Percentiles rank a stretch among this genome's conserved stretches.
Conservation (phyloP, 35 echinoderm and acorn worm species). For the Lytechinus pictus region DNA sequence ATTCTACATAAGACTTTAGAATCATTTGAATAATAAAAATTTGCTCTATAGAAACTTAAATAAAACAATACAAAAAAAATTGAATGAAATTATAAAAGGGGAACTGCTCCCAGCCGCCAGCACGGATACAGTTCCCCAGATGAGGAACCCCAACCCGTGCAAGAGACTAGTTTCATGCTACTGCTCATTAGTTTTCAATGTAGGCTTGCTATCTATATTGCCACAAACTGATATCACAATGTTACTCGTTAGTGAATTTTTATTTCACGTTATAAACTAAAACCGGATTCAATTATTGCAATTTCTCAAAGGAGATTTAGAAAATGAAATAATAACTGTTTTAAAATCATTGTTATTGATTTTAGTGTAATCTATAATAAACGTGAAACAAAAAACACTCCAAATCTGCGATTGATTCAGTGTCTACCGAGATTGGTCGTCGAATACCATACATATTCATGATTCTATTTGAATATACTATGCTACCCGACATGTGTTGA, state of each 20-base stretch:
- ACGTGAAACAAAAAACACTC: no score
- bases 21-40: no score
- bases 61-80: no score
- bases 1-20: no score
- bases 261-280: background rate
- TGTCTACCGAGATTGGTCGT: background rate
- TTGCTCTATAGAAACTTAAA: no score
- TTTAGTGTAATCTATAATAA: no score
- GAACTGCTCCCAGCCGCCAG: background rate
- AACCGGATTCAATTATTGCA: background rate
- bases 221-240: background rate
- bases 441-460: background rate
- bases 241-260: background rate
- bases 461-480: background rate
- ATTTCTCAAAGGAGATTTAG: background rate
- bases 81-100: no score
- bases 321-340: background rate
- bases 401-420: background rate
- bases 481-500: background rate
- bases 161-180: background rate
- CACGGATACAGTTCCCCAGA: background rate
- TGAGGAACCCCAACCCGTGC: background rate
- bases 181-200: background rate
- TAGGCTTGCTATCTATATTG: background rate
- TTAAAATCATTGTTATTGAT: background rate